A percentile compares a stretch with the other conserved stretches of the same genome.
phyloP scores from a whole-genome alignment of 2,113 vertebrate species.

The Diadophis punctatus region DNA sequence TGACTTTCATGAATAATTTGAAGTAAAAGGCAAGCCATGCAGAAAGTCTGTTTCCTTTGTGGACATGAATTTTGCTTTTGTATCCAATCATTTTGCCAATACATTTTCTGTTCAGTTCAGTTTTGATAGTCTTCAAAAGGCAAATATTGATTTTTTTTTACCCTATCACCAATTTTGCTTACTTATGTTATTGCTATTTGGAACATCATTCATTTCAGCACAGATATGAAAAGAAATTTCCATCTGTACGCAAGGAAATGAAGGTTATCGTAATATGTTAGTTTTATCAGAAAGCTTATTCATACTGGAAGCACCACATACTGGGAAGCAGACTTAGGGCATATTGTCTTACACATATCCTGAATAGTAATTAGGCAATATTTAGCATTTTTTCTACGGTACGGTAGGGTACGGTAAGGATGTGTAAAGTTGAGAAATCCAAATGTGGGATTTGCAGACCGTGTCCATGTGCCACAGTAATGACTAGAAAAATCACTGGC shows the following conservation, averaged over 20 bases:
- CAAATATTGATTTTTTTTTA: constrained; percentile 26
- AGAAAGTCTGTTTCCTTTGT: constrained; percentile 9
- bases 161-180: neutral
- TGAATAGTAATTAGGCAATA: neutral
- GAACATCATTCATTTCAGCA: constrained; percentile 16
- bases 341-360: neutral
- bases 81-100: neutral
- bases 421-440: neutral
- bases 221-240: neutral
- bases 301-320: neutral
- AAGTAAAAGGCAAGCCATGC: constrained; percentile 3
- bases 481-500: neutral
- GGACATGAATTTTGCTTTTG: constrained; percentile 3
- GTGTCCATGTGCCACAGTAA: neutral
- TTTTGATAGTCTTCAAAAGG: constrained; percentile 34
- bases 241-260: neutral
- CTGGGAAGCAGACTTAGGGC: neutral
- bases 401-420: no score
- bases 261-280: neutral
- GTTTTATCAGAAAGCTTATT: neutral
- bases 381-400: neutral
- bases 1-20: constrained; percentile 8
- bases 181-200: neutral
- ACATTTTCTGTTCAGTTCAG: constrained; percentile 20
- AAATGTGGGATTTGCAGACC: neutral